Conservation (phyloP, 2,888 invertebrate genomes). For the Scrobipalpa costella region DNA sequence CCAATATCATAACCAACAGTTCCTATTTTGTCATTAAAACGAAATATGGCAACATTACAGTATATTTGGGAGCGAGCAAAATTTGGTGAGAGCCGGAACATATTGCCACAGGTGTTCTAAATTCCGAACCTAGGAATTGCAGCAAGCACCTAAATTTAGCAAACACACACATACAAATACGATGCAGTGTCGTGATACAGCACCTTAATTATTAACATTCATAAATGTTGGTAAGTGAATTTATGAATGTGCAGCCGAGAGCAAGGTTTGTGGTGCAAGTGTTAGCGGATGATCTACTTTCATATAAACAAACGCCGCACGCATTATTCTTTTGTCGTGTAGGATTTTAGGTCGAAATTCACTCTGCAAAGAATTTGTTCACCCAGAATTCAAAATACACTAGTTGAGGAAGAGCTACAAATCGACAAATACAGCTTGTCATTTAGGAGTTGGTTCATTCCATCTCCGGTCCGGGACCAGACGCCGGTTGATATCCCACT, state of each 20-base stretch:
- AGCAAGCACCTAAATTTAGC: constrained; percentile 14
- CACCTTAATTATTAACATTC: constrained; percentile 69
- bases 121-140: constrained; percentile 21
- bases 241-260: constrained; percentile 62
- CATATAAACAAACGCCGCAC: too few species aligned
- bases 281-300: constrained; percentile 35
- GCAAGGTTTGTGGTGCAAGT: constrained; percentile 38
- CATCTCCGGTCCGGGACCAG: too few species aligned
- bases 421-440: too few species aligned
- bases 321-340: neutral
- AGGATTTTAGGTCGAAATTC: too few species aligned
- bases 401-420: too few species aligned
- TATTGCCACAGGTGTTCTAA: constrained; percentile 31
- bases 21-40: constrained; percentile 1
- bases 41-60: constrained; percentile 2
- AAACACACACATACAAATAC: constrained; percentile 8
- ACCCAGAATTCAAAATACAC: too few species aligned
- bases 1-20: constrained; percentile 2
- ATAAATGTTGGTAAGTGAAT: constrained; percentile 71
- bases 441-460: too few species aligned
- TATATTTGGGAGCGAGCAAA: neutral
- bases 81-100: constrained; percentile 18
- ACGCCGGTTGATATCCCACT: too few species aligned
- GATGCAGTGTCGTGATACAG: constrained; percentile 37
- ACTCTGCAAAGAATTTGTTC: too few species aligned